Base-by-base conservation (phyloP, 2,113 vertebrate genomes). In the Balaenoptera acutorostrata region DNA sequence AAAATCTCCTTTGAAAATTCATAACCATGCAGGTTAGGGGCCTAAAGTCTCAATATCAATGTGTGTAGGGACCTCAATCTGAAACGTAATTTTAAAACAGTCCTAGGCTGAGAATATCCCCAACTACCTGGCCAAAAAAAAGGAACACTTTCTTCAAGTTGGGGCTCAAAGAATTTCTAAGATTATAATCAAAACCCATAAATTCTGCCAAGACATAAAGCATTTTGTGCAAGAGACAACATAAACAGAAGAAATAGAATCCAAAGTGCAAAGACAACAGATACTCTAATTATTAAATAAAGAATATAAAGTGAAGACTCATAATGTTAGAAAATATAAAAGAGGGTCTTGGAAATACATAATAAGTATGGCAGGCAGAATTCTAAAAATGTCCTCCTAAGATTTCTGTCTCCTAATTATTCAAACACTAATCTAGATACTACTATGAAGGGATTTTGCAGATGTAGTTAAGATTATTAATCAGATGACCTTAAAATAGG, bases 211-310 rank as follows among this genome's bases (percentile, higher is more conserved):
- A 80, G n/a, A 85, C 15, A 39, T 11, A 11, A 92, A 94, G 41
- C 20, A 41, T 55, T 55, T 52, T 39, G 4, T 77, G 12, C 12
- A 68, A 74, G 27, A 85, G 18, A 44, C 10, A 87, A 90, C 17
- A 55, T 36, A 64, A 91, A 41, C 27, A 90, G 82, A 95, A 59
- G 63, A 64, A 81, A 81, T 14, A 82, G 25, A 88, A 93, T 63
- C n/a, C 61, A 72, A 87, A 59, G 29, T 31, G 27, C 18, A 63
- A 78, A n/a, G 15, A 52, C 12, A 86, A 39, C 1, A 64, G 12
- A 52, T 46, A 81, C 25, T 61, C 64, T 68, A 75, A 72, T n/a
- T 63, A 64, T 68, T 23, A 94, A 86, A 63, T 27, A 49, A 1
- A 78, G n/a, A 41, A 2, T 61, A 63, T 74, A 80, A 95, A 64